phyloP scores from a whole-genome alignment of 2,888 invertebrate species.

The Atethmia centrago region DNA sequence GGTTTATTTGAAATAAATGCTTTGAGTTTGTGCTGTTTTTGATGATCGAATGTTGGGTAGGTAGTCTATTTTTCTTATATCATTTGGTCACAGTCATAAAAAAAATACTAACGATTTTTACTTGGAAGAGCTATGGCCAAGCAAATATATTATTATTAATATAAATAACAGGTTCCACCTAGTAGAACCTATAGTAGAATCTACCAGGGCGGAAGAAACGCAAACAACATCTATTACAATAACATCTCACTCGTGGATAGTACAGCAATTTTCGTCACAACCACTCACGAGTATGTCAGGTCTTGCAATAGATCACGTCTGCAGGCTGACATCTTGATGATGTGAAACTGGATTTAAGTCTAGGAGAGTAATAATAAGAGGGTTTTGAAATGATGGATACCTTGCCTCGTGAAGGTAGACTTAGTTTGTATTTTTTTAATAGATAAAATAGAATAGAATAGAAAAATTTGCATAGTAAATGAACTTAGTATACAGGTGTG shows the following conservation, averaged over 20 bases:
- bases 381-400: background rate
- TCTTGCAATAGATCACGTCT: conserved; percentile 29
- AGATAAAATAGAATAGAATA: too few relatives aligned
- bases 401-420: background rate
- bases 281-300: conserved; percentile 45
- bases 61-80: too few relatives aligned
- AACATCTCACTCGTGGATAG: conserved; percentile 15
- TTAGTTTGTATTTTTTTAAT: background rate
- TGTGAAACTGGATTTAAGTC: conserved; percentile 26
- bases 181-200: background rate
- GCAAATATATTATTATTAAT: background rate
- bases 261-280: conserved; percentile 40
- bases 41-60: too few relatives aligned
- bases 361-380: background rate
- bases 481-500: too few relatives aligned
- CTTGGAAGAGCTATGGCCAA: background rate
- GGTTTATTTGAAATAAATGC: too few relatives aligned
- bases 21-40: too few relatives aligned
- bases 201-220: conserved; percentile 14
- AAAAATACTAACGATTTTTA: too few relatives aligned
- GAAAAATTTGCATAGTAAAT: too few relatives aligned
- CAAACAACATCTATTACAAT: conserved; percentile 9
- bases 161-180: background rate
- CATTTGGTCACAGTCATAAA: too few relatives aligned
- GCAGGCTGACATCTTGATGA: conserved; percentile 50